Evolutionary conservation across 92 coral and sea anemone genomes (phyloP).

Genomic region (Phenganax subtilis): DNA sequence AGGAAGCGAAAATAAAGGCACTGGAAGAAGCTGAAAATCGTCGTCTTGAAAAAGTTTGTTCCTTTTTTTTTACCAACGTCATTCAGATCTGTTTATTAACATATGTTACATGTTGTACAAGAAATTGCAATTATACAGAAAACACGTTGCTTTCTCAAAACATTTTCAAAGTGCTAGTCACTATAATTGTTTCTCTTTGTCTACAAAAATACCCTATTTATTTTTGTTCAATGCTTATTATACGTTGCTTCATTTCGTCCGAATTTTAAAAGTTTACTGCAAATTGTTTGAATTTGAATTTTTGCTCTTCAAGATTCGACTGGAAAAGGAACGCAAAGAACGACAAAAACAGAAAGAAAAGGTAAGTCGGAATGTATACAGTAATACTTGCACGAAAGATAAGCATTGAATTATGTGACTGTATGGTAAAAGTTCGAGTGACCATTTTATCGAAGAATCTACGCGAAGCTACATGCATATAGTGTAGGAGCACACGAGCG

Average conservation of each 20-base stretch:
- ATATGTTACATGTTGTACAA: not conserved
- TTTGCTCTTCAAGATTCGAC: constrained; percentile 62
- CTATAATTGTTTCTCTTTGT: no score
- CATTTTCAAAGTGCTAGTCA: no score
- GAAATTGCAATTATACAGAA: not conserved
- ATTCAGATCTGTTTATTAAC: not conserved
- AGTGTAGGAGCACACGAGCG: no score
- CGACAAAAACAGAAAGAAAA: constrained; percentile 90
- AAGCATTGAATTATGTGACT: not conserved
- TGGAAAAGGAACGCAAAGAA: constrained; percentile 90
- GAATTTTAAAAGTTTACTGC: not conserved
- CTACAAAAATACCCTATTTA: no score
- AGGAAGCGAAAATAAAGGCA: constrained; percentile 68
- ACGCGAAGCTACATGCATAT: not conserved
- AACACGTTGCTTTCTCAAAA: not conserved
- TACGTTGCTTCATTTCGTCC: not conserved
- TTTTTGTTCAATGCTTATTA: no score
- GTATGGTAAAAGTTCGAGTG: not conserved
- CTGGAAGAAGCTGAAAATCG: constrained; percentile 88
- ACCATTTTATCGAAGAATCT: not conserved
- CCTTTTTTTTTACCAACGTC: not conserved
- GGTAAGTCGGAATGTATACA: constrained; percentile 39
- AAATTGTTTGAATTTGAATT: not conserved
- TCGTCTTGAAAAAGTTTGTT: constrained; percentile 79
- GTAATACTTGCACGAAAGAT: not conserved